These are phyloP conservation scores for Oreohelix idahoensis DNA, from an alignment of 1,140 invertebrate species.

Conservation along the genomic window DNA sequence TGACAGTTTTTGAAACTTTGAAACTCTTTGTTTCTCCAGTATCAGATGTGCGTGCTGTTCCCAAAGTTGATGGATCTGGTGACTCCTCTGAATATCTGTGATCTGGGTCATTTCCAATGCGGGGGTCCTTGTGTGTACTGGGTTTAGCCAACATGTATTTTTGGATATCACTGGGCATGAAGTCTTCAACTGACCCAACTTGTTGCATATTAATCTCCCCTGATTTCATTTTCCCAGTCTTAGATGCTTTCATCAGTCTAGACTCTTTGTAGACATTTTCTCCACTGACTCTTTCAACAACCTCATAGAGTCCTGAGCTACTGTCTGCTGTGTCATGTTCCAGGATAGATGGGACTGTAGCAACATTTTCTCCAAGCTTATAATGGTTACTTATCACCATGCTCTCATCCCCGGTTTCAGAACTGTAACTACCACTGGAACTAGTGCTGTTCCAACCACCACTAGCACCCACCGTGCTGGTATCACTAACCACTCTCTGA, in stretches of 20 bases:
- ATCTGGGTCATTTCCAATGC: constrained; percentile 14
- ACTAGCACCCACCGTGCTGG: background rate
- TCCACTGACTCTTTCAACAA: constrained; percentile 6
- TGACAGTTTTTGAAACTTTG: background rate
- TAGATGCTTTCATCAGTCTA: background rate
- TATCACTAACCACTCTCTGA: background rate
- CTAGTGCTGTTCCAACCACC: background rate
- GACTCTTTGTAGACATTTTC: constrained; percentile 15
- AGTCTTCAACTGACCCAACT: constrained; percentile 47
- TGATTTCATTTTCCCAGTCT: background rate
- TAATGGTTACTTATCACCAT: constrained; percentile 20
- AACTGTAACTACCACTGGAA: background rate
- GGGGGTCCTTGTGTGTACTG: constrained; percentile 12
- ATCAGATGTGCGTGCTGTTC: background rate
- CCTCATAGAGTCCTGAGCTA: background rate
- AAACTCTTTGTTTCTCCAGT: background rate
- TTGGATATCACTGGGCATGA: constrained; percentile 45
- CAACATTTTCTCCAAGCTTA: constrained; percentile 3
- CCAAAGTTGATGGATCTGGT: background rate
- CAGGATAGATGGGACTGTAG: background rate
- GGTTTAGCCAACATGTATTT: constrained; percentile 43
- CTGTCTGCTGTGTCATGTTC: background rate
- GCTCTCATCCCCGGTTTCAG: background rate
- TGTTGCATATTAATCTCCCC: constrained; percentile 20
- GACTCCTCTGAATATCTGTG: constrained; percentile 1